Base-by-base conservation (phyloP, 2,113 vertebrate species). In the Holacanthus passer region DNA sequence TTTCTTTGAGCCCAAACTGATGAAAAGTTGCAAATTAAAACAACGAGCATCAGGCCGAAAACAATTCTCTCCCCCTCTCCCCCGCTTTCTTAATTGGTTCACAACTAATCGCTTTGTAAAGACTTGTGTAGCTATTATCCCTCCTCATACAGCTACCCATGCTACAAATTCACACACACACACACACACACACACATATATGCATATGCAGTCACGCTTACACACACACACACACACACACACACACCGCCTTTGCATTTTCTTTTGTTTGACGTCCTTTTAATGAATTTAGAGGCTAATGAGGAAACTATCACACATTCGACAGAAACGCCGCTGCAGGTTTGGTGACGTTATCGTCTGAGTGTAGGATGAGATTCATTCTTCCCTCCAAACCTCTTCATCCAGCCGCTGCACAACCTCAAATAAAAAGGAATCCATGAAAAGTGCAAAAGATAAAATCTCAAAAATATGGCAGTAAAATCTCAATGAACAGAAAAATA, bases 101-200 rank as follows among this genome's bases (percentile, higher is more conserved):
- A 81, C 64, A 11, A 81, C 77, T 83, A 89, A 89, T 89, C 69
- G 65, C 81, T 86, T 86, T 81, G 87, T 78, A 86, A 89, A 84
- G 84, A 75, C 74, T 45, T 19, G 45, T 84, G 77, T 70, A 50
- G 79, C 83, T 80, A 35, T 76, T 81, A 82, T 73, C 64, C 69
- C 27, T 10, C 31, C 2, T 10, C 27, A 71, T 60, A 52, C 77
- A 37, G 29, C 43, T 17, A 69, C 16, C 37, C 12, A 7, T 16
- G n/a, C 31, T 45, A 27, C 37, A 1, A 22, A 13, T 8, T 1
- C 27, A 62, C 35, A 66, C 52, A 72, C 48, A 48, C 31, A 60
- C 19, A 47, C 12, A 37, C 10, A 72, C 32, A 52, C 4, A 48
- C 62, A 73, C 24, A 71, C 66, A 70, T 9, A 70, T 9, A 17